phyloP scores from a whole-genome alignment of 2,888 invertebrate genomes.

The Muscina levida region DNA sequence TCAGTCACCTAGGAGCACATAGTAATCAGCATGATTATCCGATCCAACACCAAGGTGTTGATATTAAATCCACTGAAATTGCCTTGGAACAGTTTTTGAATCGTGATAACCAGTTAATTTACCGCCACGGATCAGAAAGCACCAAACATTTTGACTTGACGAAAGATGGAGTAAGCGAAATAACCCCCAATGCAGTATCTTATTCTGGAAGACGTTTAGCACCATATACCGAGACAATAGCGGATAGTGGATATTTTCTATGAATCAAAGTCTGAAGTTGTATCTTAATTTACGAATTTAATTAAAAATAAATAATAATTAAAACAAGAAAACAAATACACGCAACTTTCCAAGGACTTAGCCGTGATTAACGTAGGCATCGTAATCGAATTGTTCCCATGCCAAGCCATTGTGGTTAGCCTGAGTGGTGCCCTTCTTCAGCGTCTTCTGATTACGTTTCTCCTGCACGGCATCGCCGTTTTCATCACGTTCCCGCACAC shows the following conservation, averaged over 20 bases:
- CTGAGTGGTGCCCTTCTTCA: constrained; percentile 72
- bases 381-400: constrained; percentile 78
- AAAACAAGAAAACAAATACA: constrained; percentile 16
- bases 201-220: constrained; percentile 61
- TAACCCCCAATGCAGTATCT: no score
- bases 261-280: neutral
- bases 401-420: constrained; percentile 68
- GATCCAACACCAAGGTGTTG: neutral
- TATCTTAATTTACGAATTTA: neutral
- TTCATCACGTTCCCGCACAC: constrained; percentile 70
- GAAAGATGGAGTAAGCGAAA: no score
- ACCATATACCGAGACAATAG: constrained; percentile 64
- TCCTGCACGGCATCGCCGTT: constrained; percentile 72
- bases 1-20: neutral
- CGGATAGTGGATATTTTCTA: constrained; percentile 66
- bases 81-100: constrained; percentile 34
- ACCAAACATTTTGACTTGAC: no score
- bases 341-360: neutral
- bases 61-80: neutral
- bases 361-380: constrained; percentile 72
- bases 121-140: constrained; percentile 25
- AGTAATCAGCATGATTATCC: neutral
- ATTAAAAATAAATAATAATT: constrained; percentile 56
- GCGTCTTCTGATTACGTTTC: constrained; percentile 68
- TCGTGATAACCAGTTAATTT: constrained; percentile 22